Evolutionary conservation across 2,113 vertebrate species (phyloP).

Genomic region (Phaethornis superciliosus): DNA sequence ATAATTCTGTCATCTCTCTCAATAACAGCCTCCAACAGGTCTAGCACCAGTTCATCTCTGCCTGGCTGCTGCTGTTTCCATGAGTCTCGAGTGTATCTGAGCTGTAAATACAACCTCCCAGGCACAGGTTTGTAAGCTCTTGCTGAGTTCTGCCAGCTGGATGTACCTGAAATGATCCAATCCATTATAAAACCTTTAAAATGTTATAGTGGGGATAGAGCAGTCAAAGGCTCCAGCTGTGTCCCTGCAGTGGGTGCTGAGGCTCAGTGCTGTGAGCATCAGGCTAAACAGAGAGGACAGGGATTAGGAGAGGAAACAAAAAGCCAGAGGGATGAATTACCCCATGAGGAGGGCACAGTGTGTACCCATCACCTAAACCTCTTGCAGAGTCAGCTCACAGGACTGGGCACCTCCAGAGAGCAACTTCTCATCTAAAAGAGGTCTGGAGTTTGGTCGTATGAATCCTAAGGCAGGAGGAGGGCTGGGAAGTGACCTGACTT

Average conservation of each 20-base stretch:
- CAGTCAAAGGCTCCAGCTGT: background rate
- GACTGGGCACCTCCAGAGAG: background rate
- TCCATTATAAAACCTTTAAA: background rate
- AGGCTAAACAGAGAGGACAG: background rate
- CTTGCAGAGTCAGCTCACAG: background rate
- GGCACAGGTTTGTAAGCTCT: rapidly evolving
- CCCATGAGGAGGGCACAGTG: background rate
- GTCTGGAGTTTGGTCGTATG: background rate
- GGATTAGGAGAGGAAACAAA: background rate
- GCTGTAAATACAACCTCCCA: background rate
- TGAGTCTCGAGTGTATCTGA: background rate
- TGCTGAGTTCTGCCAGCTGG: background rate
- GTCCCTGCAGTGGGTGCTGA: background rate
- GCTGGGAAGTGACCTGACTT: background rate
- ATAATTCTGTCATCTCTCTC: background rate
- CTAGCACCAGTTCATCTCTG: background rate
- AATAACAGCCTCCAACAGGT: background rate
- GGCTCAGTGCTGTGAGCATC: background rate
- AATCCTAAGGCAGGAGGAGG: background rate
- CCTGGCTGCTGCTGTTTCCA: background rate
- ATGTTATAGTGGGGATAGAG: background rate
- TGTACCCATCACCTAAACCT: background rate
- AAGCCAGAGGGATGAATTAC: background rate
- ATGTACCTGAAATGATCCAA: background rate
- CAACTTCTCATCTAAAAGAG: background rate